These are phyloP conservation scores for Magallana angulata DNA, from an alignment of 1,140 invertebrate species.

Conservation along the genomic window DNA sequence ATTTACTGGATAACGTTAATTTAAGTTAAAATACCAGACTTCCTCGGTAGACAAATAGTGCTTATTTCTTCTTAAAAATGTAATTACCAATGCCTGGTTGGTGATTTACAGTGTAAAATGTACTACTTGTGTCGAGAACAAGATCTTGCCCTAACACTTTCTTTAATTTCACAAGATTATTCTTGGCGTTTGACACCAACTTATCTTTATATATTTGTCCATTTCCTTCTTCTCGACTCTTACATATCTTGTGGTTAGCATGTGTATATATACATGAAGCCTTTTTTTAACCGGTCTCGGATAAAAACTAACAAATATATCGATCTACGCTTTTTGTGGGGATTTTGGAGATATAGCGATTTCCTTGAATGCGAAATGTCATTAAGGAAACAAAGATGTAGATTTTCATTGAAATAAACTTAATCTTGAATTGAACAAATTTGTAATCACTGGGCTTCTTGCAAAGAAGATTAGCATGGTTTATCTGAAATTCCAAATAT, in stretches of 20 bases:
- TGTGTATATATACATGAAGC: not conserved
- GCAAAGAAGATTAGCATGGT: slow-evolving; percentile 33
- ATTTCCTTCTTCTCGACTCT: not conserved
- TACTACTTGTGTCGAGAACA: not conserved
- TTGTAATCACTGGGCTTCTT: slow-evolving; percentile 26
- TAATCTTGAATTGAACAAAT: slow-evolving; percentile 25
- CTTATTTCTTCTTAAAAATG: not conserved
- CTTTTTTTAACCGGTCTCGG: not conserved
- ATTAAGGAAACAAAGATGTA: slow-evolving; percentile 32
- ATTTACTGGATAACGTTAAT: slow-evolving; percentile 12
- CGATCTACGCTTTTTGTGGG: not conserved
- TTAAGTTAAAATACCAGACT: slow-evolving; percentile 22
- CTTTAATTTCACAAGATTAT: slow-evolving; percentile 29
- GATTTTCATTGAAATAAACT: slow-evolving; percentile 35
- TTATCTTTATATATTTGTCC: slow-evolving; percentile 1
- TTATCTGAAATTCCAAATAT: slow-evolving; percentile 38
- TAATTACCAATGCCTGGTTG: not conserved
- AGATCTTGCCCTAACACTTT: not conserved
- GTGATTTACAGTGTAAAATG: not conserved
- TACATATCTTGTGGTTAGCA: not conserved
- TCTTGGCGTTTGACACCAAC: not conserved
- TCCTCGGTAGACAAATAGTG: not conserved
- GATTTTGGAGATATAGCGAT: slow-evolving; percentile 24
- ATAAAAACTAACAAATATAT: not conserved
- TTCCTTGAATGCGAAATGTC: slow-evolving; percentile 34